Conservation (phyloP, 2,888 invertebrate species). For the Phrixothrix hirtus region DNA sequence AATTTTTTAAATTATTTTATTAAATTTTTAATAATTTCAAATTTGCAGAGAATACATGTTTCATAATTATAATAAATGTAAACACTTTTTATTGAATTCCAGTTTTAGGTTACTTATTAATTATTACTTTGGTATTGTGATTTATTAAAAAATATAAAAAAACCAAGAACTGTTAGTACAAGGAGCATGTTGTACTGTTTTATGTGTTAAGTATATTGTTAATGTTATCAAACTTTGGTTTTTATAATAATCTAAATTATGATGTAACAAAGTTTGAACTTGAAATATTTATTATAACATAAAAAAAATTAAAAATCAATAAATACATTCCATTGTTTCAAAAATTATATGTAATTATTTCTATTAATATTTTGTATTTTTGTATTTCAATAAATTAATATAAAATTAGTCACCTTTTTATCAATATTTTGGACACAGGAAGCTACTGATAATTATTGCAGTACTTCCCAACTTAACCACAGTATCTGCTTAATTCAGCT, state of each 20-base stretch:
- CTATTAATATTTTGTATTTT: slow-evolving; percentile 12
- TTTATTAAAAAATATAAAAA: background rate
- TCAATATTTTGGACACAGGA: slow-evolving; percentile 16
- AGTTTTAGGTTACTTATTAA: no score
- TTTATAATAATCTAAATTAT: background rate
- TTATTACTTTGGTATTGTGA: no score
- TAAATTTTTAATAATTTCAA: no score
- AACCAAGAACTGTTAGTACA: background rate
- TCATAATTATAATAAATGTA: no score
- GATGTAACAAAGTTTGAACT: background rate
- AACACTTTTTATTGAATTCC: no score
- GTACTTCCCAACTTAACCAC: slow-evolving; percentile 8
- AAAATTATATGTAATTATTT: background rate
- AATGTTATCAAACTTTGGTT: background rate
- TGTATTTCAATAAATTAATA: slow-evolving; percentile 11
- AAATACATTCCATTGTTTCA: slow-evolving; percentile 2
- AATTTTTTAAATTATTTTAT: no score
- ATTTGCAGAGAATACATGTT: no score
- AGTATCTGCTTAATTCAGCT: background rate
- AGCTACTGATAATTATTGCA: slow-evolving; percentile 10
- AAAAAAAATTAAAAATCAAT: background rate
- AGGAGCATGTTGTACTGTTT: background rate
- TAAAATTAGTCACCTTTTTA: slow-evolving; percentile 9
- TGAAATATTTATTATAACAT: slow-evolving; percentile 1
- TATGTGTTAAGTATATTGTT: background rate